phyloP scores from a whole-genome alignment of 1,140 invertebrate genomes.

The Steinernema khuongi region DNA sequence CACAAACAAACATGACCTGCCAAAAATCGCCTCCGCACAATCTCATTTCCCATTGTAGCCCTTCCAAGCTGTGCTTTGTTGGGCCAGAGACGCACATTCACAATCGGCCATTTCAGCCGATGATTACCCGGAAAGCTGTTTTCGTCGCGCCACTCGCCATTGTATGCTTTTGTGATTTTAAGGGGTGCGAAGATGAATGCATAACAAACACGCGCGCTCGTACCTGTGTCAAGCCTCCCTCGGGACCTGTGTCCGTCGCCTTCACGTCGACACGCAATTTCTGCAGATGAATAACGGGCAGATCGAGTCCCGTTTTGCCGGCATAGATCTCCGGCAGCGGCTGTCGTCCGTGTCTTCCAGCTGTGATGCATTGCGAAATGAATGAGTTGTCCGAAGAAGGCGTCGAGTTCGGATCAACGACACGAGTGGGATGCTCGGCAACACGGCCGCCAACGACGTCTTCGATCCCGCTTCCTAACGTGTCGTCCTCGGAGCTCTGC shows the following conservation, averaged over 20 bases:
- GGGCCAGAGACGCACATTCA: background rate
- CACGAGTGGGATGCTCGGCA: slow-evolving; percentile 2
- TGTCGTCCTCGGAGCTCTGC: slow-evolving; percentile 33
- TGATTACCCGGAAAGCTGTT: too few relatives aligned
- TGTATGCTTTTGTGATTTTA: background rate
- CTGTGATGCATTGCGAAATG: slow-evolving; percentile 45
- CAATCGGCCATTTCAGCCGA: too few relatives aligned
- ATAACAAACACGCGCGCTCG: background rate
- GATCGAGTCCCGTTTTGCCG: slow-evolving; percentile 51
- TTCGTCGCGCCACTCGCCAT: too few relatives aligned
- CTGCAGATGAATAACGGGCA: slow-evolving; percentile 56
- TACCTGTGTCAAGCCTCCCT: slow-evolving; percentile 71
- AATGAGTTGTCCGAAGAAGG: slow-evolving; percentile 19
- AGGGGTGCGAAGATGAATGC: background rate
- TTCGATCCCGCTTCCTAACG: background rate
- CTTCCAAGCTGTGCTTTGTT: too few relatives aligned
- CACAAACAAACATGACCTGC: too few relatives aligned
- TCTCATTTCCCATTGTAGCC: background rate
- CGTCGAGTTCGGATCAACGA: slow-evolving; percentile 12
- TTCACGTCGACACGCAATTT: slow-evolving; percentile 61
- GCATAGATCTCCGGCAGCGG: slow-evolving; percentile 52
- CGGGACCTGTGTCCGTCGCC: slow-evolving; percentile 71
- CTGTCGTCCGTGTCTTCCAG: slow-evolving; percentile 42
- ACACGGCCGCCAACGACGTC: background rate
- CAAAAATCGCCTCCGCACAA: background rate